Percentiles rank a stretch among this genome's conserved stretches.
Evolutionary conservation across 1,140 invertebrate genomes (phyloP).

Genomic region (Thalassaphorura encarpata): DNA sequence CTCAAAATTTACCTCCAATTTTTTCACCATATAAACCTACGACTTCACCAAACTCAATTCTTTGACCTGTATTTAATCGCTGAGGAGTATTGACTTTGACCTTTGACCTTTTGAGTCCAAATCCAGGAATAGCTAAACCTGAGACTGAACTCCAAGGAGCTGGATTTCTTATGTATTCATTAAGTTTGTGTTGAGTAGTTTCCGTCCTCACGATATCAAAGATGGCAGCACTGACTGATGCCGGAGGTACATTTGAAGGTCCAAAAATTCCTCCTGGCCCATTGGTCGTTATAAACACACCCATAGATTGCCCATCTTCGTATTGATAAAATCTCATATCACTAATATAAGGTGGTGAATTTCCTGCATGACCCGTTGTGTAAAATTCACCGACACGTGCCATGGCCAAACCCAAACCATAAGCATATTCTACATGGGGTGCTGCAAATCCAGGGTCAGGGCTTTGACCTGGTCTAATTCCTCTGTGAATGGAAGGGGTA

Average conservation of each 20-base stretch:
- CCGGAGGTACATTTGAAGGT: not conserved
- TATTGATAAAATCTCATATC: not conserved
- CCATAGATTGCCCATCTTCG: not conserved
- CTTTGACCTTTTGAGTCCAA: no score
- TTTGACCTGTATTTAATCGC: no score
- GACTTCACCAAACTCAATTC: no score
- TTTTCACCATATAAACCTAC: no score
- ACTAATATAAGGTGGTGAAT: not conserved
- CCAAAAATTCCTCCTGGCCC: not conserved
- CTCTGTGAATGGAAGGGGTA: no score
- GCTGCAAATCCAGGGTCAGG: not conserved
- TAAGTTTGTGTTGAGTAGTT: not conserved
- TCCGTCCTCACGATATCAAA: constrained; percentile 2
- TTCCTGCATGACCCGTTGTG: no score
- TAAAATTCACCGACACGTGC: not conserved
- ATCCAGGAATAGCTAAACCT: not conserved
- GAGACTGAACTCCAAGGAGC: no score
- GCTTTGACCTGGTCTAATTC: no score
- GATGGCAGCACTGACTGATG: not conserved
- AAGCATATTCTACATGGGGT: not conserved
- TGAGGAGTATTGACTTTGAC: no score
- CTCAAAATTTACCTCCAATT: no score
- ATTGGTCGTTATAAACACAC: constrained; percentile 4
- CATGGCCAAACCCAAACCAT: not conserved
- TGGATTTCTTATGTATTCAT: not conserved